Conservation (phyloP, 1,140 invertebrate genomes). For the Condylostylus longicornis region DNA sequence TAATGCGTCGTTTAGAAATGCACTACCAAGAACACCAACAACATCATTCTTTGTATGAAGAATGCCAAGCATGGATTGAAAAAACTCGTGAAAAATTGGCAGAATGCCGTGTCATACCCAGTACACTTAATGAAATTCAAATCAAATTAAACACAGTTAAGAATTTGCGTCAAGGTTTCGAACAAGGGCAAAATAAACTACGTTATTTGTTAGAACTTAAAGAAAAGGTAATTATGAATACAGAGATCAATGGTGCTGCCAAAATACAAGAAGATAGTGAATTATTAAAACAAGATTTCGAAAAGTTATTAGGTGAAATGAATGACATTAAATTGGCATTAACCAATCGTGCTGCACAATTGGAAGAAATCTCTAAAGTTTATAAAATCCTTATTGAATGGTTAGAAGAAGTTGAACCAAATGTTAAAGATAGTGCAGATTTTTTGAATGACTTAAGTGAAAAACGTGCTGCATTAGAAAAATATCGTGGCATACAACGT, state of each 20-base stretch:
- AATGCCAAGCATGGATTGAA: slow-evolving; percentile 84
- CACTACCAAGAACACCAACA: slow-evolving; percentile 88
- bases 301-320: slow-evolving; percentile 65
- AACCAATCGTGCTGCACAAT: slow-evolving; percentile 47
- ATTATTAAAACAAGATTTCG: slow-evolving; percentile 73
- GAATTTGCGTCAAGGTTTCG: slow-evolving; percentile 64
- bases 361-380: slow-evolving; percentile 73
- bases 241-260: slow-evolving; percentile 65
- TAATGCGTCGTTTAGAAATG: slow-evolving; percentile 76
- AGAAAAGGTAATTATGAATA: slow-evolving; percentile 83
- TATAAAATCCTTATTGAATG: slow-evolving; percentile 65
- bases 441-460: slow-evolving; percentile 73
- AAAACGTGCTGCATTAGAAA: slow-evolving; percentile 73
- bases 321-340: slow-evolving; percentile 60
- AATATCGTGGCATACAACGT: slow-evolving; percentile 58
- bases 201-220: slow-evolving; percentile 79
- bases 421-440: slow-evolving; percentile 53
- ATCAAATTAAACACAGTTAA: slow-evolving; percentile 71
- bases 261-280: slow-evolving; percentile 84
- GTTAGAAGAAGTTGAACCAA: slow-evolving; percentile 73
- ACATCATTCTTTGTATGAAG: slow-evolving; percentile 73
- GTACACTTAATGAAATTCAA: slow-evolving; percentile 63
- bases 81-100: slow-evolving; percentile 65
- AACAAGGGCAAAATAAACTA: slow-evolving; percentile 82
- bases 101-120: slow-evolving; percentile 60